These are phyloP conservation scores for Caenorhabditis japonica DNA, from an alignment of 2,888 invertebrate species.

Conservation along the genomic window DNA sequence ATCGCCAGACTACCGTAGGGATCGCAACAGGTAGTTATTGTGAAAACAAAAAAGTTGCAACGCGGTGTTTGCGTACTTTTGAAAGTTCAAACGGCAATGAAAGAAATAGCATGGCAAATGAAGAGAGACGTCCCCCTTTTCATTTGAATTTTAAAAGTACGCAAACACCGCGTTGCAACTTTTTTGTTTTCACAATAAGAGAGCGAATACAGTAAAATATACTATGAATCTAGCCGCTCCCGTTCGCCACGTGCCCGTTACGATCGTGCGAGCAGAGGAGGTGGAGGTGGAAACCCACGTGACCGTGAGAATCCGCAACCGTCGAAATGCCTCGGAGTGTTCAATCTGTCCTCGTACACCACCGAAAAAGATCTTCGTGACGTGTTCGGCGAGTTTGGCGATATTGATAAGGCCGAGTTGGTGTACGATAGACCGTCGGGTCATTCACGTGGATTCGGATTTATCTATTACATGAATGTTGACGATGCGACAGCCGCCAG, in stretches of 20 bases:
- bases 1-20: conserved; percentile 28
- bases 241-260: conserved; percentile 38
- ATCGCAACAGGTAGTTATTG: conserved; percentile 23
- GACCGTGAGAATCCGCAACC: conserved; percentile 85
- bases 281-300: conserved; percentile 8
- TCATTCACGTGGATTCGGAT: conserved; percentile 75
- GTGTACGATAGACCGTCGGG: conserved; percentile 90
- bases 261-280: conserved; percentile 31
- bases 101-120: too few relatives aligned
- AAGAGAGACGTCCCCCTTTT: too few relatives aligned
- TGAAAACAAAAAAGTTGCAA: too few relatives aligned
- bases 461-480: conserved; percentile 68
- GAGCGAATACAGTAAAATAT: not conserved
- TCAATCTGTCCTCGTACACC: conserved; percentile 92
- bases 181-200: too few relatives aligned
- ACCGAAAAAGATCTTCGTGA: conserved; percentile 92
- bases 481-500: conserved; percentile 70
- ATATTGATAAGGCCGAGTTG: conserved; percentile 87
- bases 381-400: conserved; percentile 92
- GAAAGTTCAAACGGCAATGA: too few relatives aligned
- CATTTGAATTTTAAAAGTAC: too few relatives aligned
- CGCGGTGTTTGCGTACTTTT: too few relatives aligned
- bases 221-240: conserved; percentile 25
- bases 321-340: conserved; percentile 91
- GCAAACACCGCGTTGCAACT: too few relatives aligned